Evolutionary conservation across 2,888 invertebrate species (phyloP).

Genomic region (Subacronicta megacephala): DNA sequence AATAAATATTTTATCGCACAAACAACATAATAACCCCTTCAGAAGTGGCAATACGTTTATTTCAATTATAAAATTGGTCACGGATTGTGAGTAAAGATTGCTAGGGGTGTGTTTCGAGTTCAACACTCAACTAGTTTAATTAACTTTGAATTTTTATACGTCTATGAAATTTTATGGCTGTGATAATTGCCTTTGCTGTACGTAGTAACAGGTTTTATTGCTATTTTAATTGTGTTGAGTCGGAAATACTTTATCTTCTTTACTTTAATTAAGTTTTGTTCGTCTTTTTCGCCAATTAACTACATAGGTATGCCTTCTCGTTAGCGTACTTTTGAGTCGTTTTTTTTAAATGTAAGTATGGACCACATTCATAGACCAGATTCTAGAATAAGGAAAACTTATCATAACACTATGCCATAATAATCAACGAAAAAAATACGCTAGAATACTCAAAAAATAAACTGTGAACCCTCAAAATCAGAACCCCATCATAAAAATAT

Average conservation of each 20-base stretch:
- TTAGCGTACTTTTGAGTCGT: neutral
- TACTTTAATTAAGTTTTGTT: constrained; percentile 8
- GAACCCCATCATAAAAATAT: constrained; percentile 18
- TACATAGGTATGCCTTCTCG: no score
- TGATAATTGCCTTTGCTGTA: constrained; percentile 31
- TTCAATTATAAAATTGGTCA: constrained; percentile 69
- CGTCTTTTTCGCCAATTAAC: neutral
- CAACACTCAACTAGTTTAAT: constrained; percentile 57
- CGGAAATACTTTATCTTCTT: constrained; percentile 4
- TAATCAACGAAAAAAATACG: no score
- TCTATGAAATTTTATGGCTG: constrained; percentile 37
- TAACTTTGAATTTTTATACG: constrained; percentile 59
- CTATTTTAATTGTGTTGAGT: constrained; percentile 2
- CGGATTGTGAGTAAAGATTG: constrained; percentile 62
- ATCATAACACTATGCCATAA: no score
- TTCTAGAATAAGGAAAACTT: no score
- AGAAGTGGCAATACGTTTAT: constrained; percentile 55
- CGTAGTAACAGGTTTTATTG: constrained; percentile 25
- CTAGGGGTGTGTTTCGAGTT: constrained; percentile 54
- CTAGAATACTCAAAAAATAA: neutral
- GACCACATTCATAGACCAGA: no score
- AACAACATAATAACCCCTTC: constrained; percentile 36
- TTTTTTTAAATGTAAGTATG: no score
- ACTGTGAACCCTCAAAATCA: constrained; percentile 17
- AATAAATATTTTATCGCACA: constrained; percentile 4